phyloP scores from a whole-genome alignment of 2,888 invertebrate species.

The Schizaphis graminum region DNA sequence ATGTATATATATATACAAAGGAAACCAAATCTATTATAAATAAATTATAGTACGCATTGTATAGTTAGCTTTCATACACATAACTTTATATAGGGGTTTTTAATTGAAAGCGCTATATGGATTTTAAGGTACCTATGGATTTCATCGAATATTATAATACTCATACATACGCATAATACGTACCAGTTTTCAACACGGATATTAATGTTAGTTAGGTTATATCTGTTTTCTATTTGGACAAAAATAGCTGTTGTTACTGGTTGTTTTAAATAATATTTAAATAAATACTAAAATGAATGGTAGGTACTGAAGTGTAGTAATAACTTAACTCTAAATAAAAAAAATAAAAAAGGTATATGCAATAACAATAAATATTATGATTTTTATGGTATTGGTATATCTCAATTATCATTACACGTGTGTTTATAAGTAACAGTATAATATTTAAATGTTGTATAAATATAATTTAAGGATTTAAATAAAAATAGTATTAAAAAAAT shows the following conservation, averaged over 20 bases:
- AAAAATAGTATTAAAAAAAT: neutral
- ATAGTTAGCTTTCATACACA: neutral
- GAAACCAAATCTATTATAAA: neutral
- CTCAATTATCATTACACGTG: neutral
- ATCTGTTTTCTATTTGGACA: neutral
- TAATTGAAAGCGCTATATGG: neutral
- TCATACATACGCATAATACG: neutral
- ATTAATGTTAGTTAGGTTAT: constrained; percentile 12
- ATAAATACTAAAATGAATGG: neutral
- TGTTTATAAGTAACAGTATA: neutral
- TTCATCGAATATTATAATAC: neutral
- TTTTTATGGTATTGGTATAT: neutral
- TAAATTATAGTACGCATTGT: neutral
- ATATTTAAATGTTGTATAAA: neutral
- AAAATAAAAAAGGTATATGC: neutral
- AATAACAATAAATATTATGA: neutral
- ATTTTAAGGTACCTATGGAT: neutral
- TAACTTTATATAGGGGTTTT: neutral
- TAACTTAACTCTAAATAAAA: neutral
- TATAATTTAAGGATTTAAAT: neutral
- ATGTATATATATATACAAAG: neutral
- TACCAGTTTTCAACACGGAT: constrained; percentile 22
- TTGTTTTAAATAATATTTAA: neutral
- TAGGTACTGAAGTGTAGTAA: neutral
- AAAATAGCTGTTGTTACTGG: neutral